phyloP scores from a whole-genome alignment of 2,113 vertebrate species.

The Phaethornis superciliosus region DNA sequence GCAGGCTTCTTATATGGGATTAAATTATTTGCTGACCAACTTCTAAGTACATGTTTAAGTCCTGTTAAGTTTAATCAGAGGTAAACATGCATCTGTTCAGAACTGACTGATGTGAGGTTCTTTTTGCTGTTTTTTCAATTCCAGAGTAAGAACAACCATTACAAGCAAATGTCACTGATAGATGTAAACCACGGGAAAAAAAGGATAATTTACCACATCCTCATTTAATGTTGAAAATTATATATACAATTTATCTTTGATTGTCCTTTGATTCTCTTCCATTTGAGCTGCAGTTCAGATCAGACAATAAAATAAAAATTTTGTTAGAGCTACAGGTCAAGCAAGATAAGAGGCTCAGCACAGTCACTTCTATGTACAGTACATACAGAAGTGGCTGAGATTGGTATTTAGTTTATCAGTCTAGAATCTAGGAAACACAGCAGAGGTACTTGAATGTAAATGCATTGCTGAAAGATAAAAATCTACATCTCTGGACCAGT shows the following conservation, averaged over 20 bases:
- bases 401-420: constrained; percentile 58
- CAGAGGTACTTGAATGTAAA: constrained; percentile 63
- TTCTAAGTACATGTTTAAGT: neutral
- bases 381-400: constrained; percentile 30
- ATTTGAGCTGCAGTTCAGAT: constrained; percentile 20
- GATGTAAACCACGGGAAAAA: neutral
- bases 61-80: neutral
- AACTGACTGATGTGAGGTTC: neutral
- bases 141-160: neutral
- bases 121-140: neutral
- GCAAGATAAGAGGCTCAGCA: constrained; percentile 55
- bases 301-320: constrained; percentile 41
- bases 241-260: neutral
- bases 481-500: constrained; percentile 35
- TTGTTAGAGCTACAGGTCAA: constrained; percentile 56
- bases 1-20: neutral
- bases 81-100: neutral
- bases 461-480: constrained; percentile 59
- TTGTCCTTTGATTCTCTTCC: constrained; percentile 21
- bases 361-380: constrained; percentile 3
- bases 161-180: neutral
- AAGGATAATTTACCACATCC: neutral
- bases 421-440: constrained; percentile 55
- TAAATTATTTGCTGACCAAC: neutral
- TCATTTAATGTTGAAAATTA: neutral